Percentiles rank a stretch among this genome's conserved stretches.
phyloP scores from a whole-genome alignment of 2,797 vertebrate genomes.

The Emys orbicularis region DNA sequence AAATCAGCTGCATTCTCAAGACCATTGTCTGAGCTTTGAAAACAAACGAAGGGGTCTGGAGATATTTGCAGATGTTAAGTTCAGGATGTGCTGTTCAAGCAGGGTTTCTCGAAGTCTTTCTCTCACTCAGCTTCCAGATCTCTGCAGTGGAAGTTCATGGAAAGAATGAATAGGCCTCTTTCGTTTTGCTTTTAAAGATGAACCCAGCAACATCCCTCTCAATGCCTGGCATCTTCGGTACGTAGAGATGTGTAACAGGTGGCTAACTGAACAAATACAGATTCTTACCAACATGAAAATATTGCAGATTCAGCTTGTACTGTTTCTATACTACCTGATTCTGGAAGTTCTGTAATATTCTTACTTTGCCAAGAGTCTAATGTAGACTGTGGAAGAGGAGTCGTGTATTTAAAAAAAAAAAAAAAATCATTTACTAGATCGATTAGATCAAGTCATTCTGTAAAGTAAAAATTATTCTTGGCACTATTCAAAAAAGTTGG shows the following conservation, averaged over 20 bases:
- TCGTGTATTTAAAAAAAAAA: not conserved
- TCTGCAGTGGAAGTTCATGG: not conserved
- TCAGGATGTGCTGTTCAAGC: not conserved
- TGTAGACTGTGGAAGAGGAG: not conserved
- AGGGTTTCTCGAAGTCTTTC: not conserved
- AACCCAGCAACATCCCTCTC: not conserved
- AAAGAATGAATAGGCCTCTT: not conserved
- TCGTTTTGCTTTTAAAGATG: constrained; percentile 4
- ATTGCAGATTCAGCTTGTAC: not conserved
- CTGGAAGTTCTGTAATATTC: not conserved
- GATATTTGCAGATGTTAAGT: not conserved
- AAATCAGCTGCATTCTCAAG: not conserved
- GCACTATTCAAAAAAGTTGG: not conserved
- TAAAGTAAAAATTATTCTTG: not conserved
- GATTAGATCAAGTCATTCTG: not conserved
- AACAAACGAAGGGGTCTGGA: not conserved
- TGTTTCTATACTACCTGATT: not conserved
- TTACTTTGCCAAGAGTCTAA: not conserved
- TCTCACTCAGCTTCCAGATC: rapidly evolving
- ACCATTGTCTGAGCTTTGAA: rapidly evolving
- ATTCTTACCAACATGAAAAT: not conserved
- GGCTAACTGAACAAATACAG: not conserved
- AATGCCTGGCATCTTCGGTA: not conserved
- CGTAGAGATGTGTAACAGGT: not conserved
- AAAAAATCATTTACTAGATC: not conserved